A percentile compares a stretch with the other conserved stretches of the same genome.
Conservation (phyloP, 1,140 invertebrate species). For the Drosophila prosaltans region DNA sequence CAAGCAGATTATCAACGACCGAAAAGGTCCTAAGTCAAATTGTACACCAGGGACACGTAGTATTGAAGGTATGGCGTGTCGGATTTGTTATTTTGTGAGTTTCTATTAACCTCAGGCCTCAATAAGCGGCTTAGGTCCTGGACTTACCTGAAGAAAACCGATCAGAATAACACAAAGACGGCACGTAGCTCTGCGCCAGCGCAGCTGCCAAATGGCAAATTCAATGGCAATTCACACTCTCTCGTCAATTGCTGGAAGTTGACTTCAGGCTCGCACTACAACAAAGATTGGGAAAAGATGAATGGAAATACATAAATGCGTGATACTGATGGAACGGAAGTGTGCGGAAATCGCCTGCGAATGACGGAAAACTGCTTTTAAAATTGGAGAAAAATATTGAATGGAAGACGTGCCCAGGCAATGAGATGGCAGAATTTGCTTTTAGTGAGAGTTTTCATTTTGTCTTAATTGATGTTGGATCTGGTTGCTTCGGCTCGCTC, state of each 20-base stretch:
- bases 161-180: conserved; percentile 36
- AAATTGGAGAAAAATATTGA: conserved; percentile 15
- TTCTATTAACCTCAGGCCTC: conserved; percentile 73
- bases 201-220: conserved; percentile 73
- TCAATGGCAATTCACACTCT: conserved; percentile 78
- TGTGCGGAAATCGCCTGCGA: conserved; percentile 64
- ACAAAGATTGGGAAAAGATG: conserved; percentile 20
- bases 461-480: conserved; percentile 51
- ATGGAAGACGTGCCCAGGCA: conserved; percentile 46
- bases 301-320: conserved; percentile 1
- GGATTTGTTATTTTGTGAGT: conserved; percentile 50
- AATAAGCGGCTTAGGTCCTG: conserved; percentile 64
- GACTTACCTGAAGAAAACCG: conserved; percentile 64
- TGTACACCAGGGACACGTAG: conserved; percentile 72
- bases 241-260: conserved; percentile 72
- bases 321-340: conserved; percentile 45
- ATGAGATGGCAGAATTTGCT: conserved; percentile 59
- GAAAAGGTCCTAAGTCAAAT: conserved; percentile 60
- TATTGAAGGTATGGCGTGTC: conserved; percentile 47
- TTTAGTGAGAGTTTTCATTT: neutral
- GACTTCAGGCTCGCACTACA: conserved; percentile 70
- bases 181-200: conserved; percentile 66
- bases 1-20: conserved; percentile 63
- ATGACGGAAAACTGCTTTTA: neutral
- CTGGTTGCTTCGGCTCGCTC: conserved; percentile 4